phyloP scores from a whole-genome alignment of 2,888 invertebrate species.

The Brassicogethes aeneus region DNA sequence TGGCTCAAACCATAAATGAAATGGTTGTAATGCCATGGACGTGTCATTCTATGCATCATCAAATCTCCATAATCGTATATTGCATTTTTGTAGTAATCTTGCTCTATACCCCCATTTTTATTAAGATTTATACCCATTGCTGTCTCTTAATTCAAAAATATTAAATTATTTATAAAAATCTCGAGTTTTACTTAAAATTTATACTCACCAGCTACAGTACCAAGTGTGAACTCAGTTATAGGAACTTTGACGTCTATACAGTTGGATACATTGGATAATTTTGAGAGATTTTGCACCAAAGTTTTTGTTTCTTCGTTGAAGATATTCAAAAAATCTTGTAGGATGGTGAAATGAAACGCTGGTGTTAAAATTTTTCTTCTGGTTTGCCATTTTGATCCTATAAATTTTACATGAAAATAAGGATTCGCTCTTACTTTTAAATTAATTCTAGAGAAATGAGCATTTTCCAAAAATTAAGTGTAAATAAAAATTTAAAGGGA shows the following conservation, averaged over 20 bases:
- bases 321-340: conserved; percentile 17
- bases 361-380: conserved; percentile 20
- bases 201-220: conserved; percentile 16
- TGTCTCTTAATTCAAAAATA: conserved; percentile 16
- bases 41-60: neutral
- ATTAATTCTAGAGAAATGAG: no score
- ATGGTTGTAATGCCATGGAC: neutral
- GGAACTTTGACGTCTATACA: conserved; percentile 14
- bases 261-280: conserved; percentile 7
- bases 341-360: conserved; percentile 20
- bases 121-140: conserved; percentile 12
- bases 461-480: no score
- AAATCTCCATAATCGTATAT: conserved; percentile 1
- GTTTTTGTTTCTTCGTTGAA: conserved; percentile 19
- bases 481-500: no score
- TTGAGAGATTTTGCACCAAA: conserved; percentile 11
- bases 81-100: conserved; percentile 2
- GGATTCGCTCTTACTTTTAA: no score
- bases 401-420: conserved; percentile 1
- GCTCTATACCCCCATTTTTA: neutral
- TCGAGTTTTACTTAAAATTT: neutral
- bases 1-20: conserved; percentile 5
- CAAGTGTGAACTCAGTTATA: conserved; percentile 17
- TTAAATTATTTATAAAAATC: conserved; percentile 1
- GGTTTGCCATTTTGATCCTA: conserved; percentile 18